Conservation (phyloP, 2,888 invertebrate genomes). For the Pteria penguin region DNA sequence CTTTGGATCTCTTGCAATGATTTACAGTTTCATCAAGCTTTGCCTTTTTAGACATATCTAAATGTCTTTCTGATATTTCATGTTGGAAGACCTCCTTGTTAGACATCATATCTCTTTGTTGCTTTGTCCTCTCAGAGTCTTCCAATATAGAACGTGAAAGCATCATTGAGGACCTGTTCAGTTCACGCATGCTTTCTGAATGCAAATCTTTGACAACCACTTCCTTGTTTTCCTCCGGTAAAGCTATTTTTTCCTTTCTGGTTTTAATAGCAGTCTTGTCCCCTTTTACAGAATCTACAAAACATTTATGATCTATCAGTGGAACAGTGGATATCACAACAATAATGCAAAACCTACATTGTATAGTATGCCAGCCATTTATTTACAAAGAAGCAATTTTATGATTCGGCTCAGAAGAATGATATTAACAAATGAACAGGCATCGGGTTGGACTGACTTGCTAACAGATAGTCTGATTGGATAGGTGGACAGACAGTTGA, state of each 20-base stretch:
- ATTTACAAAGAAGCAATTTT: no score
- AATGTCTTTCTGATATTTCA: no score
- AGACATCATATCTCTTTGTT: neutral
- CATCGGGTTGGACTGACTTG: no score
- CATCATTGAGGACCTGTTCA: neutral
- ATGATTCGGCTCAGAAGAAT: no score
- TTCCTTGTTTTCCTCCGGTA: neutral
- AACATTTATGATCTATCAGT: no score
- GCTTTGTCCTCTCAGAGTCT: neutral
- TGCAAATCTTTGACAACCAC: neutral
- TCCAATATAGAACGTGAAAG: neutral
- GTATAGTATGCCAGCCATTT: no score
- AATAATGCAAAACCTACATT: no score
- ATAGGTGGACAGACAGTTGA: no score
- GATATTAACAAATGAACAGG: no score
- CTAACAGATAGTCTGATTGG: no score
- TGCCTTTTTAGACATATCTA: no score
- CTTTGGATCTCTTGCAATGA: neutral
- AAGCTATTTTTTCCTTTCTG: neutral
- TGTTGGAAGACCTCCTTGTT: neutral
- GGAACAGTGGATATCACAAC: no score
- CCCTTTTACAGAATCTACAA: neutral
- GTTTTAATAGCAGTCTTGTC: neutral
- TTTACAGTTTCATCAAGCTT: neutral
- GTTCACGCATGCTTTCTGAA: neutral